Evolutionary conservation across 1,140 invertebrate species (phyloP).

Genomic region (Drosophila sproati): DNA sequence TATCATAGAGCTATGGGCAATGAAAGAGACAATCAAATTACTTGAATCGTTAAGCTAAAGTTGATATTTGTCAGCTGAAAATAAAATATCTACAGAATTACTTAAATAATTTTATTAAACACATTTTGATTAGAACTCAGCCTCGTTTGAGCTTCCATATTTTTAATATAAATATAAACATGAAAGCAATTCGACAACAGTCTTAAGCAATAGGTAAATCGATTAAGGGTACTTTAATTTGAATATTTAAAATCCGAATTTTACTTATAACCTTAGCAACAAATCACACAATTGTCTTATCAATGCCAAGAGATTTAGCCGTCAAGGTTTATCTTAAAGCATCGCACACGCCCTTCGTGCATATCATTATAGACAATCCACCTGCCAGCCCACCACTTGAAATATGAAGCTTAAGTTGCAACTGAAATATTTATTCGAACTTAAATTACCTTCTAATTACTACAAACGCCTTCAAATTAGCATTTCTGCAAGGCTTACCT

Average conservation of each 20-base stretch:
- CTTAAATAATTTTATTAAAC: too few relatives aligned
- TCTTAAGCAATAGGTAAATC: too few relatives aligned
- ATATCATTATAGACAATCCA: slow-evolving; percentile 10
- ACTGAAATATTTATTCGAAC: slow-evolving; percentile 72
- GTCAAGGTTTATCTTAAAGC: slow-evolving; percentile 4
- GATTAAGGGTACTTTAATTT: too few relatives aligned
- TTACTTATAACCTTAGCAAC: slow-evolving; percentile 10
- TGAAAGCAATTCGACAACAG: too few relatives aligned
- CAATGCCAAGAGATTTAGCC: slow-evolving; percentile 1
- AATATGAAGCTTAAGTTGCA: slow-evolving; percentile 49
- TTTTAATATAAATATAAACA: too few relatives aligned
- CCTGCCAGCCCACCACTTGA: not conserved
- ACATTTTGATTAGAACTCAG: too few relatives aligned
- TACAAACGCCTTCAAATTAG: slow-evolving; percentile 63
- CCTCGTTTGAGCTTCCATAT: too few relatives aligned
- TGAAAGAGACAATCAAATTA: not conserved
- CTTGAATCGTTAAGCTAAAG: not conserved
- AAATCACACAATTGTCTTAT: slow-evolving; percentile 18
- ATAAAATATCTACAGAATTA: too few relatives aligned
- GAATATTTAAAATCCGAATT: not conserved
- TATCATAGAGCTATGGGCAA: slow-evolving; percentile 46
- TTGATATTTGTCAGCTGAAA: not conserved
- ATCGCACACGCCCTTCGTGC: slow-evolving; percentile 14
- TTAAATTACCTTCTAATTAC: slow-evolving; percentile 81
- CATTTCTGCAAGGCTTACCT: slow-evolving; percentile 63